These are phyloP conservation scores for Oryctolagus cuniculus DNA, from an alignment of 2,113 vertebrate species.

Conservation along the genomic window DNA sequence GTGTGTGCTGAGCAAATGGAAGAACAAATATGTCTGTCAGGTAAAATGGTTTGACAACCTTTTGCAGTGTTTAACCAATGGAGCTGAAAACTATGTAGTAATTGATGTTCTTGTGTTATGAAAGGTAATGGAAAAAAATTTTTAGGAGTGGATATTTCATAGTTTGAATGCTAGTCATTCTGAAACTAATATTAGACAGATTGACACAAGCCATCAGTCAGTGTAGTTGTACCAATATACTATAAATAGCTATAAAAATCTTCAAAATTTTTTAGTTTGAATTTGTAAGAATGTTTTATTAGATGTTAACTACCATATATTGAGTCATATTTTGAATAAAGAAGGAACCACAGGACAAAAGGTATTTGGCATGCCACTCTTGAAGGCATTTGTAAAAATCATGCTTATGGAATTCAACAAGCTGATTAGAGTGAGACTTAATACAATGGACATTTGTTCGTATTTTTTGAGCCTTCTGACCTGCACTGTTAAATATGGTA, in stretches of 20 bases:
- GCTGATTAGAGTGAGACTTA: conserved; percentile 31
- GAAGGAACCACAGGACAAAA: background rate
- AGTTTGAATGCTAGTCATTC: conserved; percentile 69
- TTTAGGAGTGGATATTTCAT: conserved; percentile 62
- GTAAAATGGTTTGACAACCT: conserved; percentile 90
- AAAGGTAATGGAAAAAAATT: conserved; percentile 76
- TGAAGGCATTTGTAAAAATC: conserved; percentile 32
- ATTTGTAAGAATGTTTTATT: conserved; percentile 52
- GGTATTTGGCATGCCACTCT: background rate
- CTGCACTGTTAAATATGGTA: background rate
- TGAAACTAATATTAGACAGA: conserved; percentile 63
- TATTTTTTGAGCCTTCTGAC: conserved; percentile 15
- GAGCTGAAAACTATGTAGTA: conserved; percentile 76
- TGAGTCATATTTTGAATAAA: conserved; percentile 61
- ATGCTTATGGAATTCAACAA: conserved; percentile 40
- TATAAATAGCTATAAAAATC: conserved; percentile 34
- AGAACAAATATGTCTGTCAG: conserved; percentile 95
- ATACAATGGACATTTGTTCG: background rate
- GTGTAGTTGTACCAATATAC: conserved; percentile 28
- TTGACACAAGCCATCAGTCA: conserved; percentile 43
- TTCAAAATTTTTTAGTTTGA: conserved; percentile 25
- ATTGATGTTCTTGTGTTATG: conserved; percentile 75
- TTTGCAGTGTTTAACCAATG: conserved; percentile 78
- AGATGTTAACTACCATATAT: background rate
- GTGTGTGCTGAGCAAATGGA: conserved; percentile 96